Conservation (phyloP, 2,888 invertebrate species). For the Drosophila rellima region DNA sequence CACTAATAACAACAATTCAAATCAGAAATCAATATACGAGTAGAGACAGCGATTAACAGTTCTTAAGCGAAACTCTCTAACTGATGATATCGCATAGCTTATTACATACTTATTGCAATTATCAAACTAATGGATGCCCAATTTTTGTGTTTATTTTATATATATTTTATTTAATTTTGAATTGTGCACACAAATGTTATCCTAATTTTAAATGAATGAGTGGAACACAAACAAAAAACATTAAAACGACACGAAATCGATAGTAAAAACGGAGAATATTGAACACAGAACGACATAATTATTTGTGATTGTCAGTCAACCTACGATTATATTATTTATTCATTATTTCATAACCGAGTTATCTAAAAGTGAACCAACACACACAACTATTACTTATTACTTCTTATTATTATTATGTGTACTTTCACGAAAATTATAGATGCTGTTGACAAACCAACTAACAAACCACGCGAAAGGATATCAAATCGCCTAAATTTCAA, state of each 20-base stretch:
- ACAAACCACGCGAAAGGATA: constrained; percentile 58
- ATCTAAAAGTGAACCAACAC: constrained; percentile 30
- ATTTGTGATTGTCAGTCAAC: constrained; percentile 14
- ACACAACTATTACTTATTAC: constrained; percentile 30
- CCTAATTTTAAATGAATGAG: constrained; percentile 72
- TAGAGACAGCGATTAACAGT: constrained; percentile 29
- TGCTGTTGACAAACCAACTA: constrained; percentile 53
- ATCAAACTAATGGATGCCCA: constrained; percentile 54
- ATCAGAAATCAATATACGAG: constrained; percentile 6
- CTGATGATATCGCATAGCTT: constrained; percentile 38
- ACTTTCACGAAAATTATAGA: constrained; percentile 59
- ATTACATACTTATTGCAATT: constrained; percentile 57
- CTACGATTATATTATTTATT: constrained; percentile 70
- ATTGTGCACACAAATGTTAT: constrained; percentile 71
- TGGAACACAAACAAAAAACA: constrained; percentile 17
- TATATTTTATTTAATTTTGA: constrained; percentile 56
- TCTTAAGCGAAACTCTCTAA: constrained; percentile 22
- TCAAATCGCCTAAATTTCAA: constrained; percentile 19
- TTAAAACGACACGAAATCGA: constrained; percentile 72
- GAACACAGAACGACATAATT: constrained; percentile 8
- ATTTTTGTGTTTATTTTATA: constrained; percentile 31
- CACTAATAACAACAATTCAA: constrained; percentile 63
- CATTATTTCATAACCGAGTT: constrained; percentile 50
- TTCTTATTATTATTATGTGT: constrained; percentile 44
- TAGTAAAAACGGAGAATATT: constrained; percentile 19